Conservation (phyloP, 2,113 vertebrate species). For the Megaceryle maxima region DNA sequence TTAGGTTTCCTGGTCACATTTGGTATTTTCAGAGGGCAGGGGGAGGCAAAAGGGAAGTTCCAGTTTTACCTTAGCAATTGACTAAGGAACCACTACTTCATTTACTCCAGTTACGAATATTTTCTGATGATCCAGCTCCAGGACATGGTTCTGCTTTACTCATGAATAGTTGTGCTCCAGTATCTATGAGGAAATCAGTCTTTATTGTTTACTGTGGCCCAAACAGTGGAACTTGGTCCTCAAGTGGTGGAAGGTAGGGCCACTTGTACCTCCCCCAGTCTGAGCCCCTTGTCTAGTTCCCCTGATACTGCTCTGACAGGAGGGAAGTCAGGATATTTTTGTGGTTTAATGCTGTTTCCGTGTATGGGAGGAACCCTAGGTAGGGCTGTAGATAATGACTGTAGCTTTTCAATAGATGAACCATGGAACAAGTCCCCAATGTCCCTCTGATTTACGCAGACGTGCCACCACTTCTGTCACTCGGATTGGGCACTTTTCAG, state of each 20-base stretch:
- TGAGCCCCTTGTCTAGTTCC: background rate
- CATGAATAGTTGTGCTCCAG: background rate
- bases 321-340: background rate
- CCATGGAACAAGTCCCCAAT: background rate
- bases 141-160: background rate
- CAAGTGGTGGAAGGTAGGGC: background rate
- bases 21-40: too few species aligned
- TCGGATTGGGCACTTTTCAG: accelerated
- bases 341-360: background rate
- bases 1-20: too few species aligned
- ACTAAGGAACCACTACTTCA: too few species aligned
- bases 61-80: too few species aligned
- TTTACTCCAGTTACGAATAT: background rate
- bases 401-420: background rate
- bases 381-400: background rate
- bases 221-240: background rate
- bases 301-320: background rate
- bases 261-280: background rate
- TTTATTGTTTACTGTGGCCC: background rate
- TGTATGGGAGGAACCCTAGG: background rate
- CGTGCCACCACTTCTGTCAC: background rate
- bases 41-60: too few species aligned
- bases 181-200: background rate
- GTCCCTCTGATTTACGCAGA: background rate
- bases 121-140: background rate